Percentiles rank a stretch among this genome's conserved stretches.
Evolutionary conservation across 2,113 vertebrate species (phyloP).

Genomic region (Zosterops pallidus): DNA sequence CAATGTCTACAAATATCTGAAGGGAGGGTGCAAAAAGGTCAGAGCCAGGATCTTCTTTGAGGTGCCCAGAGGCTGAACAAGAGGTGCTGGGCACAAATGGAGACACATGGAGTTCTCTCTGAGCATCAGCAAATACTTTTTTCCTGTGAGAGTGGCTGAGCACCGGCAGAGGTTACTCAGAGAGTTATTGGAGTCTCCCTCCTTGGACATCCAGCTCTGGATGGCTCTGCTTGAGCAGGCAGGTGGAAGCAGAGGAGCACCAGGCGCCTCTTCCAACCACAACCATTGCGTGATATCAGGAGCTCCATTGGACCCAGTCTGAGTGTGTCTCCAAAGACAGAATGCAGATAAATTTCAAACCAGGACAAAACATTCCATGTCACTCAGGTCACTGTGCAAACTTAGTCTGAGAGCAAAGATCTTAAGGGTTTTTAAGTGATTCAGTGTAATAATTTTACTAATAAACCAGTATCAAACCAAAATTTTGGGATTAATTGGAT

Average conservation of each 20-base stretch:
- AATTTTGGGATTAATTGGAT: neutral
- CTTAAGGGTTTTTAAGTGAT: neutral
- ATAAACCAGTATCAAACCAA: neutral
- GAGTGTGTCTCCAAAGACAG: neutral
- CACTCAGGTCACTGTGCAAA: neutral
- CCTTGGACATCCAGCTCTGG: neutral
- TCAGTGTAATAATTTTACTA: neutral
- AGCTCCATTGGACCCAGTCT: neutral
- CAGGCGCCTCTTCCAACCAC: neutral
- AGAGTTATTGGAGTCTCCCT: neutral
- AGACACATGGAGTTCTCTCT: rapidly evolving
- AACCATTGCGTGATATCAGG: neutral
- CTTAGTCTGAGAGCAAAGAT: neutral
- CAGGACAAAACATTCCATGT: neutral
- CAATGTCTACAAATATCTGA: neutral
- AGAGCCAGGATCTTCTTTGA: neutral
- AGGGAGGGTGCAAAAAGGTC: neutral
- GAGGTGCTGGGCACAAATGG: neutral
- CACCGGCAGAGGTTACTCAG: neutral
- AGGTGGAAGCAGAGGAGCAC: neutral
- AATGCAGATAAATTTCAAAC: neutral
- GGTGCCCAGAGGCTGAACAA: too few relatives aligned
- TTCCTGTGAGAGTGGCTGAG: neutral
- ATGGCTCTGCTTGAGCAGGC: neutral
- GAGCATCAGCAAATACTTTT: neutral